Evolutionary conservation across 2,797 vertebrate species (phyloP).

Genomic region (Nyctibius grandis): DNA sequence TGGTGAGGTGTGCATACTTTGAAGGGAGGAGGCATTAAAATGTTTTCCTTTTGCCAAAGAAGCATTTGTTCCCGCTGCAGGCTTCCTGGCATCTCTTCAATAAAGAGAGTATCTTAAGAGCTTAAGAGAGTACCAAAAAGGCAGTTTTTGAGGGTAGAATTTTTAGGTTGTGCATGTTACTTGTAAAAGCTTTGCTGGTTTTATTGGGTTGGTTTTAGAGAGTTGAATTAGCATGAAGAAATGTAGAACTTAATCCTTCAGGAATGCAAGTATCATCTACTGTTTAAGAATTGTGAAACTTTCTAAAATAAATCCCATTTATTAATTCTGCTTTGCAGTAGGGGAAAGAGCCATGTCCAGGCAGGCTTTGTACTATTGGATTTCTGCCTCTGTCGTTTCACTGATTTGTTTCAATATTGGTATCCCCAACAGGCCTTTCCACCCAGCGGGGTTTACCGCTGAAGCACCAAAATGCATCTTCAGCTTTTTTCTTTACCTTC

Average conservation of each 20-base stretch:
- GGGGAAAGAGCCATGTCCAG: constrained; percentile 35
- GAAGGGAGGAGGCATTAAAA: constrained; percentile 47
- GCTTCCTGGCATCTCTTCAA: constrained; percentile 51
- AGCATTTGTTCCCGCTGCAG: constrained; percentile 49
- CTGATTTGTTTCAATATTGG: constrained; percentile 3
- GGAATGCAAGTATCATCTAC: constrained; percentile 59
- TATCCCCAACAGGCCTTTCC: constrained; percentile 14
- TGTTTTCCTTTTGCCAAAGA: constrained; percentile 57
- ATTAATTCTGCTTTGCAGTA: constrained; percentile 55
- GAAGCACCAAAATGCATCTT: neutral
- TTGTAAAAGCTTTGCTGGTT: constrained; percentile 36
- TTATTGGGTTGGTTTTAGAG: constrained; percentile 39
- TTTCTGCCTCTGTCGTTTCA: constrained; percentile 28
- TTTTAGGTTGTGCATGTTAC: constrained; percentile 6
- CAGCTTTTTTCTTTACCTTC: neutral
- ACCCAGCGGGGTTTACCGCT: neutral
- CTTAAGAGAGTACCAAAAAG: constrained; percentile 45
- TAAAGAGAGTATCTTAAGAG: constrained; percentile 35
- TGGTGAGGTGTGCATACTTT: constrained; percentile 47
- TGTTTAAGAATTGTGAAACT: constrained; percentile 68
- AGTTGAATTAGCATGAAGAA: constrained; percentile 67
- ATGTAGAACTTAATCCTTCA: constrained; percentile 51
- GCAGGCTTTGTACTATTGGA: neutral
- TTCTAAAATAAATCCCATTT: constrained; percentile 61
- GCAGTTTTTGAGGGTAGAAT: constrained; percentile 16